Base-by-base conservation (phyloP, 1,140 invertebrate species). In the Solen grandis region DNA sequence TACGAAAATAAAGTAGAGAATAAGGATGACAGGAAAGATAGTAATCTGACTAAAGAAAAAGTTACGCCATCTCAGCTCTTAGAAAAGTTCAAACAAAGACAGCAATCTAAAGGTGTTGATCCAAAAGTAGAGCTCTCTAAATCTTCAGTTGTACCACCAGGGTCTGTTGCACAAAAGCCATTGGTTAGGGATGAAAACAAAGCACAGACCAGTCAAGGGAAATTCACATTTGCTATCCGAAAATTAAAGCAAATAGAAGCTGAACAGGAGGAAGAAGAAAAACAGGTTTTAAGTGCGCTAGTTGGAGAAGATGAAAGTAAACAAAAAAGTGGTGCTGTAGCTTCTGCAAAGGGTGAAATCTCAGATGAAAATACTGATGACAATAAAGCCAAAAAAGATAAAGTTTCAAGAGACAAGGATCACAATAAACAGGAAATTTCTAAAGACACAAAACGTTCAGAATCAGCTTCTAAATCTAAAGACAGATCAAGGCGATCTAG, bases 201-300 rank as follows among this genome's bases (percentile, higher is more conserved):
- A 70, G 14, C 19, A 10, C 75, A 69, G 46, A 46, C 46, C 35
- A 41, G 57, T 14, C 29, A 55, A n/a, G 65, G 65, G 46, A 68
- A 72, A 65, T 62, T 55, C 52, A 60, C 57, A 60, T 73, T 80
- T 72, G 68, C 77, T 35, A 72, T 80, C 13, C 63, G 77, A 65
- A 80, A 80, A 14, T 55, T 72, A 31, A 80, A 73, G 52, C 77
- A 80, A 35, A 46, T 72, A 46, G 66, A 72, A 65, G 77, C 77
- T 52, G 69, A 80, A 41, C 52, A 80, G 31, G 77, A 80, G 41
- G 77, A 80, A 22, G 69, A 80, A 65, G 77, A 80, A 22, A 80
- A 80, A 52, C 75, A 78, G 29, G 75, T 66, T 29, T 33, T 78
- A 2, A 78, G 54, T 25, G 63, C 75, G n/a, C 50, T 78, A 41